These are phyloP conservation scores for Julus scandinavius DNA, from an alignment of 2,888 invertebrate genomes.

Conservation along the genomic window DNA sequence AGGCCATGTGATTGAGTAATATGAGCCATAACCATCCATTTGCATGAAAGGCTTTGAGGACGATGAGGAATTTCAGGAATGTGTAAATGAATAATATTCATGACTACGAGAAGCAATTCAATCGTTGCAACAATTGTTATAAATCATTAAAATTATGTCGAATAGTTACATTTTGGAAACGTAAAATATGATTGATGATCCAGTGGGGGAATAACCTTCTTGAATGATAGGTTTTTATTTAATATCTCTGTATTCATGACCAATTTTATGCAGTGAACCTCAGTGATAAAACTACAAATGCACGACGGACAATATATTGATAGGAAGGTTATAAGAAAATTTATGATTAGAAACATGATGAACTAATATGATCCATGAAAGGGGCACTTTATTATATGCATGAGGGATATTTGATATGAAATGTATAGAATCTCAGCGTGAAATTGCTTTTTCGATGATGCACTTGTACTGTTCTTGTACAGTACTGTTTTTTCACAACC, in stretches of 20 bases:
- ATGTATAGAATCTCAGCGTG: constrained; percentile 5
- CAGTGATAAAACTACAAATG: neutral
- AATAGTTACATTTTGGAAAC: neutral
- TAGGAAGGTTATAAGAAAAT: neutral
- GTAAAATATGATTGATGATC: neutral
- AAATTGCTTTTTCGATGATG: constrained; percentile 7
- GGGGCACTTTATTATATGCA: neutral
- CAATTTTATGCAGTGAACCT: neutral
- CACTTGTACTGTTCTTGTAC: neutral
- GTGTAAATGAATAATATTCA: no score
- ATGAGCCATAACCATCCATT: no score
- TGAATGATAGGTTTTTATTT: neutral
- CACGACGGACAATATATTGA: neutral
- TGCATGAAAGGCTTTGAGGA: no score
- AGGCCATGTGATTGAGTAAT: no score
- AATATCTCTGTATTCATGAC: neutral
- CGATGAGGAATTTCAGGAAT: no score
- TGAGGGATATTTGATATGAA: neutral
- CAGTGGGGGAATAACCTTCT: neutral
- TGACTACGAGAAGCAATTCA: no score
- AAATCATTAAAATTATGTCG: no score
- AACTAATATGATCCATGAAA: neutral
- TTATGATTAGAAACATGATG: neutral
- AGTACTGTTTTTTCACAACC: neutral
- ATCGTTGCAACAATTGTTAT: no score